A percentile compares a stretch with the other conserved stretches of the same genome.
Conservation (phyloP, 2,797 vertebrate species). For the Acipenser transmontanus region DNA sequence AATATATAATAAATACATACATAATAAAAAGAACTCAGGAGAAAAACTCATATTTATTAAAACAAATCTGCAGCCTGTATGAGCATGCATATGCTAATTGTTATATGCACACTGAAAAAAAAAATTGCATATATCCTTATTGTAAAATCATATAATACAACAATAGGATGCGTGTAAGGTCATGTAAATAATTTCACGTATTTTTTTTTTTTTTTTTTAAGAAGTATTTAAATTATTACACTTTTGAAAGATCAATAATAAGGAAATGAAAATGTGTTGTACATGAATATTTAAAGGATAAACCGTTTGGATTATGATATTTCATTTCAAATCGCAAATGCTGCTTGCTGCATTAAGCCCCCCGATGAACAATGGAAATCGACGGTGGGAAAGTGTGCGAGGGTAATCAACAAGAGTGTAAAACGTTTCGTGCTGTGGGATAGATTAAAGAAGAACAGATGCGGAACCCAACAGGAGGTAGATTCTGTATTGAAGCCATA, state of each 20-base stretch:
- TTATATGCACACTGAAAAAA: no score
- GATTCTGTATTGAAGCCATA: slow-evolving; percentile 60
- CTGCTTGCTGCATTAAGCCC: background rate
- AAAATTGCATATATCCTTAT: no score
- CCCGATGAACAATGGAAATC: slow-evolving; percentile 6
- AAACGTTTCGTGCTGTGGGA: slow-evolving; percentile 56
- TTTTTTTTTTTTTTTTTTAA: slow-evolving; percentile 14
- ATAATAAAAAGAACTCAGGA: no score
- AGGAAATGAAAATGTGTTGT: slow-evolving; percentile 26
- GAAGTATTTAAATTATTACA: slow-evolving; percentile 17
- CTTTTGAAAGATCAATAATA: slow-evolving; percentile 20
- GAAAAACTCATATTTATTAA: no score
- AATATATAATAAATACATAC: no score
- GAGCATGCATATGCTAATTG: no score
- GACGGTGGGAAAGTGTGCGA: slow-evolving; percentile 40
- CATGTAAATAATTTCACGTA: no score
- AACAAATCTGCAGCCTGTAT: no score
- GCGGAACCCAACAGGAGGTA: slow-evolving; percentile 60
- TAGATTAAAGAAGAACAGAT: slow-evolving; percentile 60
- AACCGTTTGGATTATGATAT: slow-evolving; percentile 29
- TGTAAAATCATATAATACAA: no score
- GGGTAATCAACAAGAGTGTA: slow-evolving; percentile 42
- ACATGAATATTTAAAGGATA: slow-evolving; percentile 31
- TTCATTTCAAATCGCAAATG: slow-evolving; percentile 25
- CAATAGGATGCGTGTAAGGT: no score